Conservation (phyloP, 2,888 invertebrate genomes). For the Leucoma salicis region DNA sequence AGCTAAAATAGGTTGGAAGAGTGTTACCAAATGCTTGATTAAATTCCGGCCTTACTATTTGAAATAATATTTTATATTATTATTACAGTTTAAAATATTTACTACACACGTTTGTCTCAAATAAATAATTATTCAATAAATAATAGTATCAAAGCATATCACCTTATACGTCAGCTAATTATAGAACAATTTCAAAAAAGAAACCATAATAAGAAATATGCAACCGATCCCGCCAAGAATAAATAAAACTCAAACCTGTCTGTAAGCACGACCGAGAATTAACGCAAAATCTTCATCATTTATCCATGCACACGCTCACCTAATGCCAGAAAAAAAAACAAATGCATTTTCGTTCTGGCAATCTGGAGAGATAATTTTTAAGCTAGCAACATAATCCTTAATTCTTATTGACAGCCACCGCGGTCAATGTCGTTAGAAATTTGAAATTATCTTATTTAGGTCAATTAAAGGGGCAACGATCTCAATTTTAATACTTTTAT, state of each 20-base stretch:
- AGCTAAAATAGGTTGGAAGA: no score
- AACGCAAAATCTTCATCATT: slow-evolving; percentile 34
- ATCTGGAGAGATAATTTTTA: slow-evolving; percentile 43
- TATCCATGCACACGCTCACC: slow-evolving; percentile 14
- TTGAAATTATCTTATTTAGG: slow-evolving; percentile 75
- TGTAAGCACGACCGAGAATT: slow-evolving; percentile 11
- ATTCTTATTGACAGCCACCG: slow-evolving; percentile 71
- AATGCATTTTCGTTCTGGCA: slow-evolving; percentile 21
- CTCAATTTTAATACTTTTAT: slow-evolving; percentile 65
- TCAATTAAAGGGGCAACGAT: slow-evolving; percentile 71
- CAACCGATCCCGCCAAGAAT: no score
- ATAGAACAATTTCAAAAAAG: no score
- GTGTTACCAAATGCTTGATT: no score
- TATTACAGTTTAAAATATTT: no score
- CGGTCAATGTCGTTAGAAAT: slow-evolving; percentile 58
- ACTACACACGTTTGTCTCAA: no score
- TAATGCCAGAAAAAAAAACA: slow-evolving; percentile 17
- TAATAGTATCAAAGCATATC: no score
- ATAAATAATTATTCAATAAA: no score
- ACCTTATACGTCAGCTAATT: no score
- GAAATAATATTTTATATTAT: no score
- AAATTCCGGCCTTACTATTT: no score
- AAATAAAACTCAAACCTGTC: slow-evolving; percentile 8
- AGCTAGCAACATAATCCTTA: slow-evolving; percentile 68
- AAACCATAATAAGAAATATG: no score